Evolutionary conservation across 2,888 invertebrate species (phyloP), one percentile per base, ranked within the genome.

Genomic region (Anticlea derivata): DNA sequence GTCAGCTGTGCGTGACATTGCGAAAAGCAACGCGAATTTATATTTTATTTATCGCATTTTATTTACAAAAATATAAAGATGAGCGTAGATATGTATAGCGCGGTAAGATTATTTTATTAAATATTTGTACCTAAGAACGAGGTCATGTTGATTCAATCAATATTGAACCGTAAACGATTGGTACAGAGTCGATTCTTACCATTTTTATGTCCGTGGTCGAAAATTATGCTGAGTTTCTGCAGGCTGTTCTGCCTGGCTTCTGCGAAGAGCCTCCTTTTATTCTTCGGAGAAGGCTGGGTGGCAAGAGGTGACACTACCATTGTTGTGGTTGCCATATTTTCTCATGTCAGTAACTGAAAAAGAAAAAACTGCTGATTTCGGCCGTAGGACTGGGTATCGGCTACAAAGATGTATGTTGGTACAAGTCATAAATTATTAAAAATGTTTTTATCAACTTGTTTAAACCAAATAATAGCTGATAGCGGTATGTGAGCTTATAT

Each of bases 251-350:
- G 90, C 2, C 85, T 71, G n/a, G 89, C 90, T 56, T 90, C 90
- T 0, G 89, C 87, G 54, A 90, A 90, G 0, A 88, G 68, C 1
- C 81, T 66, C 8, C 87, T 66, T 55, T 89, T 89, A 60, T 75
- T 87, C 55, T 89, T 90, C 0, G 89, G 88, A 1, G 88, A 77
- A 0, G 88, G 73, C 58, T 86, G 84, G 1, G 78, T 71, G 26
- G 89, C 89, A 43, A 88, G 64, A 3, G 89, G 89, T 8, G 89
- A 89, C 5, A 84, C 81, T 66, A 89, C 82, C 87, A 87, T 88
- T 5, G 88, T 85, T 31, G 86, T 81, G 17, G 86, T 81, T 20
- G 88, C 80, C 85, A 87, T 87, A 1, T 59, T 70, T 46, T 27
- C 11, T 33, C 47, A 38, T 38, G 33, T 50, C 50, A 61, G 24